These are phyloP conservation scores for Siniperca chuatsi DNA, from an alignment of 2,113 vertebrate species.

Conservation along the genomic window DNA sequence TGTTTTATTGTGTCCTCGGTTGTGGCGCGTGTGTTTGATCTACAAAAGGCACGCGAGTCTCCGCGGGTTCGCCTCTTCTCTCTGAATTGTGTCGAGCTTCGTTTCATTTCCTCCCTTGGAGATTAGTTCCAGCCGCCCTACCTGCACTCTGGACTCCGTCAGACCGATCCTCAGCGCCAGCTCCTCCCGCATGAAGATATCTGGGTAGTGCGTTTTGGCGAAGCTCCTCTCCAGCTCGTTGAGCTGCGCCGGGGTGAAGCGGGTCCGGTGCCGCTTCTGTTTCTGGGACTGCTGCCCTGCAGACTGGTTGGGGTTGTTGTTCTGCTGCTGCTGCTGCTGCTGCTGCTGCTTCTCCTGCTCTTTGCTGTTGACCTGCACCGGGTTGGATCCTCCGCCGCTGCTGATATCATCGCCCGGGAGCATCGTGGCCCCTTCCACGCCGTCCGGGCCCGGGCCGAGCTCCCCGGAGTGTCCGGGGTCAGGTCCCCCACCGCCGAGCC, in stretches of 20 bases:
- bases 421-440: slow-evolving; percentile 93
- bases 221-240: slow-evolving; percentile 97
- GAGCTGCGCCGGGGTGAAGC: slow-evolving; percentile 96
- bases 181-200: slow-evolving; percentile 98
- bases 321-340: slow-evolving; percentile 71
- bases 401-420: slow-evolving; percentile 94
- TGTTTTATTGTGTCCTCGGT: background rate
- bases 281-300: slow-evolving; percentile 92
- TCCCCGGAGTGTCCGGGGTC: slow-evolving; percentile 93
- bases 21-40: background rate
- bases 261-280: slow-evolving; percentile 95
- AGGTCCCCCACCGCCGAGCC: slow-evolving; percentile 90
- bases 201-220: slow-evolving; percentile 96
- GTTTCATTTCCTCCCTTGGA: background rate
- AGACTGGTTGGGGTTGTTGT: slow-evolving; percentile 73
- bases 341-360: slow-evolving; percentile 92
- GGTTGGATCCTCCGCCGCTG: slow-evolving; percentile 89
- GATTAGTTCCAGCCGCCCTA: slow-evolving; percentile 63
- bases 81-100: background rate
- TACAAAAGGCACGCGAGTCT: background rate
- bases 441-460: slow-evolving; percentile 89
- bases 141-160: slow-evolving; percentile 97
- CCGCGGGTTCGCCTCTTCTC: background rate
- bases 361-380: slow-evolving; percentile 89
- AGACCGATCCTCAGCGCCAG: slow-evolving; percentile 94